These are phyloP conservation scores for Ormyrus pomaceus DNA, from an alignment of 2,888 invertebrate genomes.

Conservation along the genomic window DNA sequence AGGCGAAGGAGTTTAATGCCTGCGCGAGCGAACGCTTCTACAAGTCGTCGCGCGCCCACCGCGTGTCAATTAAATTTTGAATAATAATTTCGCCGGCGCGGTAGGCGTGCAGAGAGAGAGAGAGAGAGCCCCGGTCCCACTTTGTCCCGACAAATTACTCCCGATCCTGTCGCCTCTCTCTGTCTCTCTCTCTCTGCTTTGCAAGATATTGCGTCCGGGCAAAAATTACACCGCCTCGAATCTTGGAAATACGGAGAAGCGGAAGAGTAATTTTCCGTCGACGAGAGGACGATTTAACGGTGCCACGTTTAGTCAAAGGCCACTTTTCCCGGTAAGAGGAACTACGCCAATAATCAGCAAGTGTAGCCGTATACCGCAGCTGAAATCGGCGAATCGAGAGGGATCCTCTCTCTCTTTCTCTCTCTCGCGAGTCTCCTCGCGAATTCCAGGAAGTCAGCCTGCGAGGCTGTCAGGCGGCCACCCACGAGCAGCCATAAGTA, in stretches of 20 bases:
- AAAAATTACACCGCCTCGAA: too few relatives aligned
- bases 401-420: not conserved
- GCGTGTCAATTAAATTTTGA: conserved; percentile 65
- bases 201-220: not conserved
- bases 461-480: conserved; percentile 66
- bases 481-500: conserved; percentile 75
- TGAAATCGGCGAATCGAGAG: too few relatives aligned
- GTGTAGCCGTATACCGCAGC: too few relatives aligned
- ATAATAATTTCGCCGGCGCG: conserved; percentile 60
- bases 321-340: too few relatives aligned
- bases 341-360: too few relatives aligned
- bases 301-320: too few relatives aligned
- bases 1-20: conserved; percentile 16
- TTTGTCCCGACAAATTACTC: conserved; percentile 47
- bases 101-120: conserved; percentile 33
- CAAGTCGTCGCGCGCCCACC: conserved; percentile 56
- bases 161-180: conserved; percentile 8
- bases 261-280: too few relatives aligned
- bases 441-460: conserved; percentile 68
- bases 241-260: too few relatives aligned
- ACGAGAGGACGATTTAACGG: too few relatives aligned
- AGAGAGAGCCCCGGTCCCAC: not conserved
- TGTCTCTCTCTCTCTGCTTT: conserved; percentile 9
- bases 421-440: conserved; percentile 39
- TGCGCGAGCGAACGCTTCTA: not conserved